phyloP scores from a whole-genome alignment of 2,888 invertebrate genomes.

The Papilio protenor region DNA sequence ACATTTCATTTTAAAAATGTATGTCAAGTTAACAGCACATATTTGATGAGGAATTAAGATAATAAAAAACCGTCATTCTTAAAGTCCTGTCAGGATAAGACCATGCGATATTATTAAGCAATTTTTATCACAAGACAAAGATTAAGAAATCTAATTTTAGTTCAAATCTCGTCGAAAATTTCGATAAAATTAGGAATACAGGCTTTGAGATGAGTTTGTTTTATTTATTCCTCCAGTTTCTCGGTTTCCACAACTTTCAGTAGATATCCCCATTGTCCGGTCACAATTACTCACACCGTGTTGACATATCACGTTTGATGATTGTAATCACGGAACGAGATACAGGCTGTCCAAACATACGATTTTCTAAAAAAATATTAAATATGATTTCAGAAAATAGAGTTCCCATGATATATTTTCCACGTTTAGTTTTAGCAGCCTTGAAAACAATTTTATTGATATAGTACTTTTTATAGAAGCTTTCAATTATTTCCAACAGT shows the following conservation, averaged over 20 bases:
- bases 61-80: neutral
- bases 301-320: conserved; percentile 20
- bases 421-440: neutral
- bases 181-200: neutral
- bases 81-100: neutral
- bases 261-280: conserved; percentile 8
- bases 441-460: no score
- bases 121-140: neutral
- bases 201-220: neutral
- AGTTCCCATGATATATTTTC: neutral
- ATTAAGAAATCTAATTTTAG: neutral
- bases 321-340: conserved; percentile 29
- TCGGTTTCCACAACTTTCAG: neutral
- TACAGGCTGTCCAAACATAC: neutral
- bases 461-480: no score
- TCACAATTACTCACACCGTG: conserved; percentile 14
- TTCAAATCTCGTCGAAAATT: neutral
- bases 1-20: neutral
- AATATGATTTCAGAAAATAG: neutral
- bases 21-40: neutral
- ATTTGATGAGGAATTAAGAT: neutral
- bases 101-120: neutral
- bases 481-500: neutral
- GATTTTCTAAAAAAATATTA: neutral
- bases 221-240: neutral